Evolutionary conservation across 2,888 invertebrate species (phyloP).

Genomic region (Pandemis cinnamomeana): DNA sequence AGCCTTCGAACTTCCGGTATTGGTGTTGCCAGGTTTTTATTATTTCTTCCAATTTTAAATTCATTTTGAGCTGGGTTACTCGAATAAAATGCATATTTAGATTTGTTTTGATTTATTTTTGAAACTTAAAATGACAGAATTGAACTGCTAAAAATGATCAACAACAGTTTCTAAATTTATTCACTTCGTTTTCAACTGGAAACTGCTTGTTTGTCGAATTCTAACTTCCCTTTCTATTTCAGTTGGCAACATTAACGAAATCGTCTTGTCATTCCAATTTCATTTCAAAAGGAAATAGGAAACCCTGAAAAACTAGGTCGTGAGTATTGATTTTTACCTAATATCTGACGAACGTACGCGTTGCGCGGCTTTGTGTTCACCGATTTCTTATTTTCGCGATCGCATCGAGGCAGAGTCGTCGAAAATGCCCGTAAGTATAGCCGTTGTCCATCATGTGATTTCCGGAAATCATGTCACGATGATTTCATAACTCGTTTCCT

Average conservation of each 20-base stretch:
- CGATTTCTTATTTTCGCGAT: slow-evolving; percentile 58
- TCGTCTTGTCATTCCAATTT: slow-evolving; percentile 64
- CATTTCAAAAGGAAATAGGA: slow-evolving; percentile 61
- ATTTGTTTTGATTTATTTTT: background rate
- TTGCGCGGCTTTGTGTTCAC: slow-evolving; percentile 51
- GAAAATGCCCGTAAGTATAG: slow-evolving; percentile 77
- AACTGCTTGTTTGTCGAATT: slow-evolving; percentile 28
- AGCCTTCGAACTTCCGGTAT: slow-evolving; percentile 24
- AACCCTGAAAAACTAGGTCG: slow-evolving; percentile 72
- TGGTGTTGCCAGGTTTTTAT: slow-evolving; percentile 5
- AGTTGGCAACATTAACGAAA: slow-evolving; percentile 54
- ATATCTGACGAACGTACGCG: slow-evolving; percentile 65
- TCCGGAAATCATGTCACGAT: slow-evolving; percentile 55
- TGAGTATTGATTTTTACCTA: slow-evolving; percentile 75
- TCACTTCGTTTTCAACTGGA: slow-evolving; percentile 19
- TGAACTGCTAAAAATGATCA: background rate
- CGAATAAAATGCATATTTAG: background rate
- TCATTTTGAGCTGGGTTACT: background rate
- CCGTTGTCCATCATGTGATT: slow-evolving; percentile 61
- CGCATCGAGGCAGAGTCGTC: slow-evolving; percentile 53
- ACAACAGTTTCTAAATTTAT: background rate
- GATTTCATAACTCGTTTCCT: slow-evolving; percentile 56
- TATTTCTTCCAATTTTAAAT: background rate
- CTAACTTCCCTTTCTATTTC: slow-evolving; percentile 10
- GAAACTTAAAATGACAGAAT: background rate